These are phyloP conservation scores for Canis aureus DNA, from an alignment of 2,113 vertebrate species.

Conservation along the genomic window DNA sequence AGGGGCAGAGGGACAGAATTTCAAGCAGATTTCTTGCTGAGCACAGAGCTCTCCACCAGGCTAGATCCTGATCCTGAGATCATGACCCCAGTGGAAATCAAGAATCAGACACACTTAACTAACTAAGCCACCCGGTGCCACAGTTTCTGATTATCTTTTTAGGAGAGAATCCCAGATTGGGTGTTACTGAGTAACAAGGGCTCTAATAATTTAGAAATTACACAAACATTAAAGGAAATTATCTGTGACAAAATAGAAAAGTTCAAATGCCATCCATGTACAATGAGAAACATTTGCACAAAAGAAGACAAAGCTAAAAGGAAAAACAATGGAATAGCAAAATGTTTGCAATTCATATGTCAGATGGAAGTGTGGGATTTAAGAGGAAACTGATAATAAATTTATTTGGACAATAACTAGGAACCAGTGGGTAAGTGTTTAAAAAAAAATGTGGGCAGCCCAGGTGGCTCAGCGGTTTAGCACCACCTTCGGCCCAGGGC, in stretches of 20 bases:
- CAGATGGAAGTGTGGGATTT: background rate
- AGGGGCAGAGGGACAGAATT: background rate
- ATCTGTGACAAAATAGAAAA: background rate
- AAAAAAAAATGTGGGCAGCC: background rate
- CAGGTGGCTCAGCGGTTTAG: too few relatives aligned
- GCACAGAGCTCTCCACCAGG: background rate
- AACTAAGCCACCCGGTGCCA: too few relatives aligned
- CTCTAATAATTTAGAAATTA: background rate
- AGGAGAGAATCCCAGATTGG: background rate
- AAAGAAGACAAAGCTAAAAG: background rate
- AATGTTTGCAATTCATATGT: background rate
- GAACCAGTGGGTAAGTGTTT: background rate
- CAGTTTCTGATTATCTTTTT: background rate
- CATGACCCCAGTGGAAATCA: background rate
- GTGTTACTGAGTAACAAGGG: background rate
- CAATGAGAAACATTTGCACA: background rate
- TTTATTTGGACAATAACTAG: background rate
- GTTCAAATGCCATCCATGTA: background rate
- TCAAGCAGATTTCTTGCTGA: background rate
- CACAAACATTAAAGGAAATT: background rate
- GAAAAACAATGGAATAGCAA: background rate
- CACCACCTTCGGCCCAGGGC: too few relatives aligned
- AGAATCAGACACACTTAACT: background rate
- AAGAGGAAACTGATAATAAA: background rate
- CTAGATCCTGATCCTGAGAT: background rate